Percentiles rank a stretch among this genome's conserved stretches.
Evolutionary conservation across 1,140 invertebrate genomes (phyloP).

Genomic region (Dendrolimus punctatus): DNA sequence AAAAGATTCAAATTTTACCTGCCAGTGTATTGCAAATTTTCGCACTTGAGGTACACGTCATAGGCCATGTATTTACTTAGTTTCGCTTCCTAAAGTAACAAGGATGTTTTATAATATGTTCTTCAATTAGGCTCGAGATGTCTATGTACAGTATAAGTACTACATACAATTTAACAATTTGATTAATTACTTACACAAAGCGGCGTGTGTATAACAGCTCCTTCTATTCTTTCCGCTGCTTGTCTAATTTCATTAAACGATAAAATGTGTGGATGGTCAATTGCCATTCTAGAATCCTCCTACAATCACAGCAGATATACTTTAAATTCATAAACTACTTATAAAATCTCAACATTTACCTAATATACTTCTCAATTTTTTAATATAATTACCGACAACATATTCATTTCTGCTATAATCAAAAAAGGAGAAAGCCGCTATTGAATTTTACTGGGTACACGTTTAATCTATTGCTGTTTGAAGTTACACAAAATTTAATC

Average conservation of each 20-base stretch:
- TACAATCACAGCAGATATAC: slow-evolving; percentile 7
- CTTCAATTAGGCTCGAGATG: too few relatives aligned
- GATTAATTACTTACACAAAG: slow-evolving; percentile 44
- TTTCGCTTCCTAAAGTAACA: slow-evolving; percentile 52
- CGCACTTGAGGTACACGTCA: slow-evolving; percentile 59
- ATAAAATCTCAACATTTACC: too few relatives aligned
- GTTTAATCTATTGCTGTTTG: too few relatives aligned
- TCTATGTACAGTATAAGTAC: too few relatives aligned
- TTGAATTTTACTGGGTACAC: too few relatives aligned
- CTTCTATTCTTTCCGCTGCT: slow-evolving; percentile 50
- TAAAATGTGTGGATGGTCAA: slow-evolving; percentile 32
- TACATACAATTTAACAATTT: neutral
- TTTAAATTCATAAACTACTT: too few relatives aligned
- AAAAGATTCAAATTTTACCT: slow-evolving; percentile 31
- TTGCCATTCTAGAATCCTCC: slow-evolving; percentile 14
- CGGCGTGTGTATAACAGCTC: slow-evolving; percentile 57
- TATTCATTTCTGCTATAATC: too few relatives aligned
- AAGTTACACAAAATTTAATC: too few relatives aligned
- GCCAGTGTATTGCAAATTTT: slow-evolving; percentile 61
- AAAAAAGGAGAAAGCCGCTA: too few relatives aligned
- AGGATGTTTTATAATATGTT: too few relatives aligned
- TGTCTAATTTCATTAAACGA: slow-evolving; percentile 53
- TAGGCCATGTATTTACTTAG: slow-evolving; percentile 61
- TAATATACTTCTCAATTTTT: too few relatives aligned
- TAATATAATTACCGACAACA: too few relatives aligned